A percentile compares a stretch with the other conserved stretches of the same genome.
Evolutionary conservation across 2,888 invertebrate species (phyloP).

Genomic region (Calliphora vomitoria): DNA sequence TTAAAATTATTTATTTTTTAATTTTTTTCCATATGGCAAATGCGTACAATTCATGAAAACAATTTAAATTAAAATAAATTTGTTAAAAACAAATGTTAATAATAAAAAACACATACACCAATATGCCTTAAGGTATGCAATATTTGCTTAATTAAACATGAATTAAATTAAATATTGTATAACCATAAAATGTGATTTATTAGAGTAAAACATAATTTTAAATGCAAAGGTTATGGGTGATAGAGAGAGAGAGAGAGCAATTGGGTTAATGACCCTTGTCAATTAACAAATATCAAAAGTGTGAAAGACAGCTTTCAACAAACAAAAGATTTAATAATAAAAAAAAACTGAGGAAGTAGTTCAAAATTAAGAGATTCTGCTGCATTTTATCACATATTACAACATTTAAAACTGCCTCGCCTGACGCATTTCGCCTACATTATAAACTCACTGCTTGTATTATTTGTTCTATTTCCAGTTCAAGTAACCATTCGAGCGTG

Average conservation of each 20-base stretch:
- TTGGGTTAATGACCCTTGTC: neutral
- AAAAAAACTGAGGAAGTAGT: too few species aligned
- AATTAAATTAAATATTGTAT: neutral
- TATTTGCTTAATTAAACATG: constrained; percentile 21
- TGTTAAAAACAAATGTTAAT: neutral
- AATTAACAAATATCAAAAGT: too few species aligned
- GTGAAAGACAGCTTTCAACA: too few species aligned
- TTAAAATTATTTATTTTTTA: constrained; percentile 13
- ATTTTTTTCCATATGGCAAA: constrained; percentile 12
- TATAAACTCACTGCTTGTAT: neutral
- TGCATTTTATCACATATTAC: neutral
- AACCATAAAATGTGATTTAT: neutral
- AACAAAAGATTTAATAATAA: too few species aligned
- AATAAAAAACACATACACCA: neutral
- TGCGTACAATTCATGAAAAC: constrained; percentile 10
- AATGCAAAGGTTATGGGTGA: neutral
- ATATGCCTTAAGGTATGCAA: neutral
- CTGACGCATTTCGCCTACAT: neutral
- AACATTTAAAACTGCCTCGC: too few species aligned
- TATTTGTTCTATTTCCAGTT: neutral
- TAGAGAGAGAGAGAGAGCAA: too few species aligned
- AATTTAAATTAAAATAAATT: constrained; percentile 35
- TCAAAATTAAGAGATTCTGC: neutral
- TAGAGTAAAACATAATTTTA: neutral
- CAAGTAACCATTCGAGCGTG: neutral